These are phyloP conservation scores for Hyalella azteca DNA, from an alignment of 2,888 invertebrate species.

Conservation along the genomic window DNA sequence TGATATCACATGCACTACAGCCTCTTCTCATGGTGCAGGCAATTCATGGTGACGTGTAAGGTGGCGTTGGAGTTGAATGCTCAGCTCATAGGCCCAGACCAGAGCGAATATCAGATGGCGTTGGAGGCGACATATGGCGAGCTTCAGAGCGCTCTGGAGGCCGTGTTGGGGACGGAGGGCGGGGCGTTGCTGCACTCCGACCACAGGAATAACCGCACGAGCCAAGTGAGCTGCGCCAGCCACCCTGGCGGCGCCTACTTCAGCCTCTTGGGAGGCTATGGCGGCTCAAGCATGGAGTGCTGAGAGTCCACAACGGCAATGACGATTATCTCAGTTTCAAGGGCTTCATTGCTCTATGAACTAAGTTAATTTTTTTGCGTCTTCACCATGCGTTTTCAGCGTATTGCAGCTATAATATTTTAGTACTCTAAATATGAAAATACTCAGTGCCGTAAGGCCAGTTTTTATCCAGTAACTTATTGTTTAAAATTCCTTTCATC, in stretches of 20 bases:
- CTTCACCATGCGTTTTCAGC: no score
- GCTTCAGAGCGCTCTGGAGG: constrained; percentile 74
- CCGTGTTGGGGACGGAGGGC: neutral
- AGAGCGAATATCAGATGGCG: constrained; percentile 89
- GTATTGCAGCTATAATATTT: no score
- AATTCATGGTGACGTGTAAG: constrained; percentile 88
- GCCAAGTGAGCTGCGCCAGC: neutral
- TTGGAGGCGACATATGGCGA: constrained; percentile 85
- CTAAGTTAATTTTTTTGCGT: no score
- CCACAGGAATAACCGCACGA: neutral
- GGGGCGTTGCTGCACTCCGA: neutral
- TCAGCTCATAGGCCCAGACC: constrained; percentile 84
- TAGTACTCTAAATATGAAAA: no score
- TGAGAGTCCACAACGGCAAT: no score
- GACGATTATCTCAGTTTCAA: no score
- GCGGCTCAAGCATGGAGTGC: constrained; percentile 17
- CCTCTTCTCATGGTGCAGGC: constrained; percentile 75
- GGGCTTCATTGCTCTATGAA: no score
- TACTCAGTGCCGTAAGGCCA: no score
- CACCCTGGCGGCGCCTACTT: neutral
- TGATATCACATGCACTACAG: no score
- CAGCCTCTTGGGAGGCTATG: neutral
- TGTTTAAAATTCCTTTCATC: no score
- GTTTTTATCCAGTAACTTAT: no score
- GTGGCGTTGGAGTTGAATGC: constrained; percentile 88